Evolutionary conservation across 2,888 invertebrate species (phyloP).

Genomic region (Ectobius pallidus): DNA sequence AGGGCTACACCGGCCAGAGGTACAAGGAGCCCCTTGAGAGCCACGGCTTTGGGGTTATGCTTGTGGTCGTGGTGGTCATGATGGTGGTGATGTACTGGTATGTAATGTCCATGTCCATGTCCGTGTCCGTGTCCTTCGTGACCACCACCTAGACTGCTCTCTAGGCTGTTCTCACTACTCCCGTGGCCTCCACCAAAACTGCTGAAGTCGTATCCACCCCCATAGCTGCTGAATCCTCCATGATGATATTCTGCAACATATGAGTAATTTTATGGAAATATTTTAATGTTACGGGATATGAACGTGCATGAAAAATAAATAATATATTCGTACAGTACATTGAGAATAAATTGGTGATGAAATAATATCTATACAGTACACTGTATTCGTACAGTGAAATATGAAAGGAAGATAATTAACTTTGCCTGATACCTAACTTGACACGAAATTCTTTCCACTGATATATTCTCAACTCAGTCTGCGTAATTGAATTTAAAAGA

Average conservation of each 20-base stretch:
- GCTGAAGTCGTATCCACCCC: neutral
- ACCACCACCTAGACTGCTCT: neutral
- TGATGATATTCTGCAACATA: constrained; percentile 1
- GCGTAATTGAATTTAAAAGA: no score
- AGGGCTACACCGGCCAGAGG: constrained; percentile 52
- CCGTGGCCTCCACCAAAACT: neutral
- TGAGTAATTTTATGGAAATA: no score
- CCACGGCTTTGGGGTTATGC: constrained; percentile 16
- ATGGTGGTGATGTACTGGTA: constrained; percentile 25
- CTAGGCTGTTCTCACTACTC: neutral
- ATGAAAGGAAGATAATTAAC: no score
- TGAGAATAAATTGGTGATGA: no score
- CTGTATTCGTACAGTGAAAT: no score
- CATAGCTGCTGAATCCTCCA: neutral
- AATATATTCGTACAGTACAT: no score
- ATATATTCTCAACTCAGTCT: no score
- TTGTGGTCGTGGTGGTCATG: constrained; percentile 21
- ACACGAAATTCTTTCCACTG: no score
- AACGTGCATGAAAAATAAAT: no score
- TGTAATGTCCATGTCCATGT: constrained; percentile 26
- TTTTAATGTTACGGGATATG: no score
- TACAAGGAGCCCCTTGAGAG: constrained; percentile 40
- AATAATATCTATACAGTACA: no score
- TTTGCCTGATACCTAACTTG: no score
- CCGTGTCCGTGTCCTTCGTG: neutral